A percentile compares a stretch with the other conserved stretches of the same genome.
These are phyloP conservation scores for Menidia beryllina DNA, from an alignment of 2,113 vertebrate species.

Conservation along the genomic window DNA sequence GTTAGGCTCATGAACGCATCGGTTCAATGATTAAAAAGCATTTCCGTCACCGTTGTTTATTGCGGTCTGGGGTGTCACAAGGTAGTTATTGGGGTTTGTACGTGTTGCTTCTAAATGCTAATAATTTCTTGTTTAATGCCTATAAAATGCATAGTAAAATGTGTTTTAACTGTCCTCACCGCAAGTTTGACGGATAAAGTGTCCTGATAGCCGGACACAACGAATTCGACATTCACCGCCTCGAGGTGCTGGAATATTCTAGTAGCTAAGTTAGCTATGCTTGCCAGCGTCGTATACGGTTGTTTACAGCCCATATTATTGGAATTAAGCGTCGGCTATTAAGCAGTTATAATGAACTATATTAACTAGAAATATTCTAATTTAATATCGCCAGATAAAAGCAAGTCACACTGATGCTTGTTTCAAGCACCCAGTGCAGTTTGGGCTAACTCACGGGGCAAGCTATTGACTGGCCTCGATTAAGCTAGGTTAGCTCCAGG, in stretches of 20 bases:
- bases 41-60: not conserved
- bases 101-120: rapidly evolving
- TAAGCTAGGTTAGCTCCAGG: slow-evolving; percentile 46
- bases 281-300: not conserved
- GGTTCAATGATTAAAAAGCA: not conserved
- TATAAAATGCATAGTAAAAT: rapidly evolving
- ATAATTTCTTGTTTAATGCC: rapidly evolving
- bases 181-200: not conserved
- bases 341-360: rapidly evolving
- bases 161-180: not conserved
- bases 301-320: slow-evolving; percentile 6
- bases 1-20: not conserved
- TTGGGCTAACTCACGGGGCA: slow-evolving; percentile 33
- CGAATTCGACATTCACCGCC: not conserved
- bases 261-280: slow-evolving; percentile 26
- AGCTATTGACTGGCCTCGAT: slow-evolving; percentile 33
- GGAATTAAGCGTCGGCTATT: rapidly evolving
- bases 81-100: not conserved
- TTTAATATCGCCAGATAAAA: rapidly evolving
- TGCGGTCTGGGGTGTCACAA: not conserved
- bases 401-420: rapidly evolving
- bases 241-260: slow-evolving; percentile 61
- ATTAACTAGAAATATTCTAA: rapidly evolving
- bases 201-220: not conserved
- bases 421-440: not conserved